phyloP scores from a whole-genome alignment of 2,113 vertebrate species.

The Spea multiplicata region DNA sequence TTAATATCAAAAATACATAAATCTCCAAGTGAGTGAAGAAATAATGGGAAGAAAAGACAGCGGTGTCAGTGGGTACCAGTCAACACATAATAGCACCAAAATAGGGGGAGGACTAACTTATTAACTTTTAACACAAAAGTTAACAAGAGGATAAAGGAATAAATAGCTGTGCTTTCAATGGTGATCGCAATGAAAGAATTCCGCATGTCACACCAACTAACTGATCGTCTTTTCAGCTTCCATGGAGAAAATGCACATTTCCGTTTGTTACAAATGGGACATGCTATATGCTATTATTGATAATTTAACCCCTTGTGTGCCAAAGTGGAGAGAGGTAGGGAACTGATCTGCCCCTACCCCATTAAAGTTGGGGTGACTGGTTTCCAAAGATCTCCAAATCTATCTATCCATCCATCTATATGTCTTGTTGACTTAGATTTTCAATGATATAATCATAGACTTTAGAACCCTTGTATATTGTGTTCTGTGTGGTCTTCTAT shows the following conservation, averaged over 20 bases:
- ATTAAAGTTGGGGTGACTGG: no score
- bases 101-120: slow-evolving; percentile 70
- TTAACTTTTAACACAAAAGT: slow-evolving; percentile 86
- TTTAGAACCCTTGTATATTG: no score
- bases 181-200: slow-evolving; percentile 54
- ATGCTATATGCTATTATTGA: background rate
- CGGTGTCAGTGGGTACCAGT: slow-evolving; percentile 80
- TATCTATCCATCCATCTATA: no score
- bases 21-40: slow-evolving; percentile 85
- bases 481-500: no score
- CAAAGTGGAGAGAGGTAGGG: no score
- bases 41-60: slow-evolving; percentile 82
- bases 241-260: background rate
- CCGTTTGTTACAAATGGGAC: background rate
- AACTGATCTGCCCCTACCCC: no score
- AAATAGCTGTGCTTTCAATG: slow-evolving; percentile 54
- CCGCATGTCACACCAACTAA: slow-evolving; percentile 59
- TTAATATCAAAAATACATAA: slow-evolving; percentile 99
- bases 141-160: slow-evolving; percentile 71
- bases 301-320: no score
- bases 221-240: slow-evolving; percentile 19
- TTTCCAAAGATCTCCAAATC: no score
- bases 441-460: no score
- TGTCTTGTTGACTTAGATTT: no score
- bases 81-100: slow-evolving; percentile 75